A percentile compares a stretch with the other conserved stretches of the same genome.
Evolutionary conservation across 2,113 vertebrate genomes (phyloP).

Genomic region (Prunella himalayana): DNA sequence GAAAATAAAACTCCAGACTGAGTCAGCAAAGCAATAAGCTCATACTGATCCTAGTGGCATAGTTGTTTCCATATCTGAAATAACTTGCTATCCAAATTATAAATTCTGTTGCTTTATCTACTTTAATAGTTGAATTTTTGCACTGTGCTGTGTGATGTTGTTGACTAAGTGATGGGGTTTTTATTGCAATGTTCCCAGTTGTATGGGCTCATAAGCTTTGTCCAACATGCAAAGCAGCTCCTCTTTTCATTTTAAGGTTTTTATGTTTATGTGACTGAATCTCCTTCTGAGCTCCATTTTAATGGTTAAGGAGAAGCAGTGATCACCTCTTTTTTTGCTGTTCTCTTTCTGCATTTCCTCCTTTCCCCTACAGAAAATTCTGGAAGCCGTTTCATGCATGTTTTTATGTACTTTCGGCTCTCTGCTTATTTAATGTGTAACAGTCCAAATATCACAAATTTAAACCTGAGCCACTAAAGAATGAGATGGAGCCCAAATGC

Average conservation of each 20-base stretch:
- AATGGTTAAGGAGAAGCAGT: background rate
- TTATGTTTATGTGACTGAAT: background rate
- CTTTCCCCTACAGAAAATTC: background rate
- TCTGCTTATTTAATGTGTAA: background rate
- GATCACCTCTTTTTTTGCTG: background rate
- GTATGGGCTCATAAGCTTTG: background rate
- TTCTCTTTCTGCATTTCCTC: background rate
- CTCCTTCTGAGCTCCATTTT: background rate
- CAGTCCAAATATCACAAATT: background rate
- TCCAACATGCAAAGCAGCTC: background rate
- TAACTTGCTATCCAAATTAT: background rate
- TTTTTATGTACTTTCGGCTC: background rate
- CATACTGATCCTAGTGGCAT: background rate
- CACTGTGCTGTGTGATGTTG: background rate
- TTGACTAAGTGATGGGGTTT: background rate
- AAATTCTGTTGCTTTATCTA: background rate
- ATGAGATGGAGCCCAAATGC: background rate
- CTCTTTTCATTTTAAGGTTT: background rate
- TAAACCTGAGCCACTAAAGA: background rate
- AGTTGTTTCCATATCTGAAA: slow-evolving; percentile 1
- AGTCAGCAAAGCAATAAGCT: slow-evolving; percentile 2
- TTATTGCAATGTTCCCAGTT: background rate
- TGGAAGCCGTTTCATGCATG: background rate
- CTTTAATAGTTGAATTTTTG: background rate
- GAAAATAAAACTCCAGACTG: background rate